These are phyloP conservation scores for Heteropelma amictum DNA, from an alignment of 2,888 invertebrate species.

Conservation along the genomic window DNA sequence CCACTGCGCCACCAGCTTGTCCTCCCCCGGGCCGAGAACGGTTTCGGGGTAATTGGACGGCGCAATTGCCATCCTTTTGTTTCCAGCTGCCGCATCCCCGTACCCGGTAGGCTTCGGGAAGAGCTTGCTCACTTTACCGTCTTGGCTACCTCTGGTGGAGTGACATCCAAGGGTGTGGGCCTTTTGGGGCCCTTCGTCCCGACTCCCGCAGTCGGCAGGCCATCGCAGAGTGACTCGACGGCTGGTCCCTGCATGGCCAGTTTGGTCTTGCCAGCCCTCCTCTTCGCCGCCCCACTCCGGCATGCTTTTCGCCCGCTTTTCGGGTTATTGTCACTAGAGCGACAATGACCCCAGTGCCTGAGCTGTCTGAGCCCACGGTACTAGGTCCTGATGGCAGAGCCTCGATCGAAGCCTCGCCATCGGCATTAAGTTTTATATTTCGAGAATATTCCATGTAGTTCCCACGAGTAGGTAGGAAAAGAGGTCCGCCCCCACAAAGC, in stretches of 20 bases:
- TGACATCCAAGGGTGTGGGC: constrained; percentile 1
- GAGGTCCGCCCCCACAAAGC: constrained; percentile 31
- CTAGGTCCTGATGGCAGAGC: background rate
- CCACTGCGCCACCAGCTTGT: constrained; percentile 8
- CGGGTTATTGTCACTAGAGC: background rate
- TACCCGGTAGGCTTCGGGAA: background rate
- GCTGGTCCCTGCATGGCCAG: background rate
- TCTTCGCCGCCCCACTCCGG: background rate
- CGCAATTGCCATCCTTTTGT: background rate
- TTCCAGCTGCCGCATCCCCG: background rate
- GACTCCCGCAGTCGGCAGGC: background rate
- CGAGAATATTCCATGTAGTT: background rate
- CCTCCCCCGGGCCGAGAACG: background rate
- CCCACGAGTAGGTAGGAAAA: constrained; percentile 35
- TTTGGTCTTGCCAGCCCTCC: constrained; percentile 1
- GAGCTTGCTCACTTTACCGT: background rate
- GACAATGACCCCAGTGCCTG: background rate
- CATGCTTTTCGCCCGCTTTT: background rate
- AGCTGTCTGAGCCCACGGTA: background rate
- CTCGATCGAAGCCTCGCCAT: background rate
- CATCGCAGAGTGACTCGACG: background rate
- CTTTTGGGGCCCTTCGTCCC: background rate
- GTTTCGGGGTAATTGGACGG: constrained; percentile 9
- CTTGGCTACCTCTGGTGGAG: constrained; percentile 1
- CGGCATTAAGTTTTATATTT: background rate